Base-by-base conservation (phyloP, 2,797 vertebrate species). In the Poliocrania exsul region DNA sequence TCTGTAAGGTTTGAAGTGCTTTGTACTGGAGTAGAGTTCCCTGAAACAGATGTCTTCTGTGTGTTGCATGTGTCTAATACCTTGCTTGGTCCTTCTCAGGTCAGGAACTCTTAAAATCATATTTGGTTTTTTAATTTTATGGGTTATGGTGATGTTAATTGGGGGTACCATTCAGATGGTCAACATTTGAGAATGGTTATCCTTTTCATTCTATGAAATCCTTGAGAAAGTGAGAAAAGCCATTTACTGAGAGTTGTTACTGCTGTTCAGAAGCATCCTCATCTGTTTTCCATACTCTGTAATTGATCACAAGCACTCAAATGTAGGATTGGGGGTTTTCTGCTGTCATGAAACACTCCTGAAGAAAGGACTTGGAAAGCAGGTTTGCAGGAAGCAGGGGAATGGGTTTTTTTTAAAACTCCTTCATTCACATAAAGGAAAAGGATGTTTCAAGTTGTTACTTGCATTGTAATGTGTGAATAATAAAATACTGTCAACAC, bases 301-400 rank as follows among this genome's bases (percentile, higher is more conserved):
- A 90, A 80, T 26, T 80, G 40, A 53, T 82, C 11, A 1, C 57
- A 93, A 72, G 33, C 38, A 44, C 26, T 54, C n/a, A 56, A 33
- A 50, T 57, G 33, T 6, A 20, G 9, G 3, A 9, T 61, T 77
- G 67, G 49, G 35, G 1, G 0, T 42, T 62, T 85, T 72, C 66
- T 78, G 25, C 42, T 86, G 72, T 79, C 40, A 53, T 1, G 7
- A 73, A 95, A 70, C 16, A n/a, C 38, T 62, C 37, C 51, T 93
- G 61, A 65, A 84, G 94, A 94, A 92, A 97, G 93, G 95, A 91
- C 79, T 97, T 98, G 97, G 96, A 97, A 75, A 64, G 40, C 54
- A 67, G 40, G 35, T 94, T 79, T 74, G 49, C 61, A 60, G 44
- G 61, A 78, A 91, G 18, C 5, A 2, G 21, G 57, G 13, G 86